These are phyloP conservation scores for Cremastinae sp. DNA, from an alignment of 2,888 invertebrate species.

Conservation along the genomic window DNA sequence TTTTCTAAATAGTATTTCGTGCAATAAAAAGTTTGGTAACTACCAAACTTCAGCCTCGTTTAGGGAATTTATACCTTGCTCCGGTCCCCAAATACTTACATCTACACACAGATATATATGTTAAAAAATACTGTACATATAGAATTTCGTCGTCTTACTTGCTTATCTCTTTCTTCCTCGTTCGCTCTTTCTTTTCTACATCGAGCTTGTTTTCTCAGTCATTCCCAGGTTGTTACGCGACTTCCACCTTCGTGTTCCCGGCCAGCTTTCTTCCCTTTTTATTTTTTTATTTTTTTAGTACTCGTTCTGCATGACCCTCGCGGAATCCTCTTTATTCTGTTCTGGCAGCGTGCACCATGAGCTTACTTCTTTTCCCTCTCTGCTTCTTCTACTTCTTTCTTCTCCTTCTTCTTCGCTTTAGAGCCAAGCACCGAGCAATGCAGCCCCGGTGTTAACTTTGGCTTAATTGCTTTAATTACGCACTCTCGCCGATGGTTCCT, in stretches of 20 bases:
- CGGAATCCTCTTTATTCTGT: conserved; percentile 57
- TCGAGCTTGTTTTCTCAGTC: conserved; percentile 52
- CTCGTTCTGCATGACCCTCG: conserved; percentile 62
- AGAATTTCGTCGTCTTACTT: conserved; percentile 24
- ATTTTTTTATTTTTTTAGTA: conserved; percentile 26
- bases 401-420: conserved; percentile 9
- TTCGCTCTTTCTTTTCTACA: conserved; percentile 62
- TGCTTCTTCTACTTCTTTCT: no score
- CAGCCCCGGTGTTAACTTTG: conserved; percentile 66
- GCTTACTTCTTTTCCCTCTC: conserved; percentile 10
- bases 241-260: conserved; percentile 40
- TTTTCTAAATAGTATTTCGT: conserved; percentile 77
- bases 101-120: conserved; percentile 42
- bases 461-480: conserved; percentile 70
- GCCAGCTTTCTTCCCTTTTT: conserved; percentile 29
- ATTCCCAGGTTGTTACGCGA: conserved; percentile 32
- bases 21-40: conserved; percentile 76
- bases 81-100: conserved; percentile 54
- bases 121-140: conserved; percentile 33
- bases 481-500: conserved; percentile 62
- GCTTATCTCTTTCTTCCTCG: conserved; percentile 57
- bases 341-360: conserved; percentile 46
- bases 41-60: conserved; percentile 76
- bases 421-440: conserved; percentile 31
- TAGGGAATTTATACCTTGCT: conserved; percentile 74